Evolutionary conservation across 2,797 vertebrate genomes (phyloP).

Genomic region (Thunnus albacares): DNA sequence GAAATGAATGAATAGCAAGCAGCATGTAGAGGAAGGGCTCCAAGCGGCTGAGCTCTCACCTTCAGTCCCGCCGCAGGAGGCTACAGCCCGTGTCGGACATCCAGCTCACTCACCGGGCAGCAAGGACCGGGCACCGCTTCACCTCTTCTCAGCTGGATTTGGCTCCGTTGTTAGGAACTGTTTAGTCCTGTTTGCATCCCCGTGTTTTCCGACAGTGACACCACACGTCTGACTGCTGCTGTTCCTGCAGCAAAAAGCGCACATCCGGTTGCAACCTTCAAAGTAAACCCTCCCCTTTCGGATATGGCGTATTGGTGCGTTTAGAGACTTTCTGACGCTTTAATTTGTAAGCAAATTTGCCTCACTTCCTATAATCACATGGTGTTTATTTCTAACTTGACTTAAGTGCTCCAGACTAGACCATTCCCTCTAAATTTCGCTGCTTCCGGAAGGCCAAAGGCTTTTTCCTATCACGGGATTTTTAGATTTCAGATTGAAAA

Average conservation of each 20-base stretch:
- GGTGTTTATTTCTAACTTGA: slow-evolving; percentile 34
- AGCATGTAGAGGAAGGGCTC: slow-evolving; percentile 44
- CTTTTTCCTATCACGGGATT: slow-evolving; percentile 8
- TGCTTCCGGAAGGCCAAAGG: slow-evolving; percentile 72
- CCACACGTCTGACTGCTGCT: slow-evolving; percentile 63
- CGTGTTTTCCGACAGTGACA: slow-evolving; percentile 67
- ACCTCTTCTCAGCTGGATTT: slow-evolving; percentile 17
- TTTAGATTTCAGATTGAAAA: slow-evolving; percentile 1
- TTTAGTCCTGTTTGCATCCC: slow-evolving; percentile 58
- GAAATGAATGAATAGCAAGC: slow-evolving; percentile 65
- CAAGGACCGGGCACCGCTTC: slow-evolving; percentile 22
- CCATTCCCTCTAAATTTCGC: slow-evolving; percentile 57
- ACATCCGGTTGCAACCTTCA: slow-evolving; percentile 59
- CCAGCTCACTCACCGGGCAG: slow-evolving; percentile 63
- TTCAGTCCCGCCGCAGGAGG: slow-evolving; percentile 79
- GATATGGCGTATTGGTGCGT: rapidly evolving
- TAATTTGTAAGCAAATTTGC: slow-evolving; percentile 7
- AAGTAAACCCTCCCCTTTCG: slow-evolving; percentile 22
- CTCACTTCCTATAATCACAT: slow-evolving; percentile 27
- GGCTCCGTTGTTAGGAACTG: slow-evolving; percentile 20
- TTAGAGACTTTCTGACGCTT: not conserved
- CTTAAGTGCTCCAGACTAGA: slow-evolving; percentile 20
- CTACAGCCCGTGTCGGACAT: slow-evolving; percentile 76
- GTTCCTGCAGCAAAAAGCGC: not conserved
- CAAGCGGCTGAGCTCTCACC: slow-evolving; percentile 76